phyloP scores from a whole-genome alignment of 2,888 invertebrate species.

The Philaethria dido region DNA sequence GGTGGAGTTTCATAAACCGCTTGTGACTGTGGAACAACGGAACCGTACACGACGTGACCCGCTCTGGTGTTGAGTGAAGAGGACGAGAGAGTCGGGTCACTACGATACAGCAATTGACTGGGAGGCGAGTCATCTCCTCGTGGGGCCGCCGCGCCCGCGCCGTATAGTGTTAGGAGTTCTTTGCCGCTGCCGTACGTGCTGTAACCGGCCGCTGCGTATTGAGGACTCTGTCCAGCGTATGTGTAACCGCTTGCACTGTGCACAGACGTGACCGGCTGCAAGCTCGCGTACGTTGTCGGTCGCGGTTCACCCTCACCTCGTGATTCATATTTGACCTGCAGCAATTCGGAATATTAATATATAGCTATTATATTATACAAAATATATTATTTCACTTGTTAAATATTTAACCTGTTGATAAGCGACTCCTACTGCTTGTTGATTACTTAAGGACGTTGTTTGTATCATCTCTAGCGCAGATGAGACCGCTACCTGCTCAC shows the following conservation, averaged over 20 bases:
- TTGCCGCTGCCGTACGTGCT: constrained; percentile 51
- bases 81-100: constrained; percentile 87
- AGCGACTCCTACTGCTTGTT: constrained; percentile 71
- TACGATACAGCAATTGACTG: constrained; percentile 84
- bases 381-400: background rate
- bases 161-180: constrained; percentile 56
- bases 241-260: constrained; percentile 63
- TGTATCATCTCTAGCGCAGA: constrained; percentile 73
- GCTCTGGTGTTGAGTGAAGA: constrained; percentile 82
- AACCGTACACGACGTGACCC: constrained; percentile 77
- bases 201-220: constrained; percentile 62
- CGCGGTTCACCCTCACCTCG: constrained; percentile 67
- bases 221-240: constrained; percentile 67
- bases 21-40: constrained; percentile 72
- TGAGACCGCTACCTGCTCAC: constrained; percentile 58
- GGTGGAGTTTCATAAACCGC: constrained; percentile 81
- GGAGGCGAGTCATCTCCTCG: constrained; percentile 82
- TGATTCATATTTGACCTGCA: constrained; percentile 72
- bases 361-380: background rate
- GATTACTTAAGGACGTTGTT: constrained; percentile 65
- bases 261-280: constrained; percentile 85
- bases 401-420: constrained; percentile 62
- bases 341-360: background rate
- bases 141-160: constrained; percentile 55
- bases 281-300: constrained; percentile 84